Conservation (phyloP, 2,888 invertebrate species). For the Drosophila rellima region DNA sequence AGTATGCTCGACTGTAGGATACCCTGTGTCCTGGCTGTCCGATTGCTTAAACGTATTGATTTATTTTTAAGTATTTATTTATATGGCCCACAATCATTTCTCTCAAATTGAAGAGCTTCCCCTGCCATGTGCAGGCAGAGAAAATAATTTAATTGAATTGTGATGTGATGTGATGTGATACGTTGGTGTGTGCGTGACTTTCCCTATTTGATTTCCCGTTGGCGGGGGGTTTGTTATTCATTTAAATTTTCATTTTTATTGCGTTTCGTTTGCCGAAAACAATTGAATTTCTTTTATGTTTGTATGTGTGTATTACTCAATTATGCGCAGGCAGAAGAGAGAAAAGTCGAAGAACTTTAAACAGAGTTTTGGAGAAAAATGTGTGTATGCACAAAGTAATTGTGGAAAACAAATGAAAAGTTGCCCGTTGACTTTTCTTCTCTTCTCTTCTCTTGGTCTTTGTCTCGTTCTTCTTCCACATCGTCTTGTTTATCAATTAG, state of each 20-base stretch:
- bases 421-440: constrained; percentile 1
- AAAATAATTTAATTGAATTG: constrained; percentile 59
- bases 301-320: constrained; percentile 63
- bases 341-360: constrained; percentile 44
- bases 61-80: constrained; percentile 9
- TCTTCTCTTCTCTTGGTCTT: neutral
- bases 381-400: constrained; percentile 14
- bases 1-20: too few relatives aligned
- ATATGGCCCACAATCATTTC: constrained; percentile 1
- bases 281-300: constrained; percentile 57
- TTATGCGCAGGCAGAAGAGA: constrained; percentile 52
- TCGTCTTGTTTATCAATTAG: constrained; percentile 75
- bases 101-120: constrained; percentile 23
- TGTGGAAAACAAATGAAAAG: constrained; percentile 35
- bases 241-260: constrained; percentile 59
- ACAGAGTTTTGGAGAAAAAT: constrained; percentile 31
- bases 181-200: constrained; percentile 20
- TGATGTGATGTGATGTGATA: constrained; percentile 25
- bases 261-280: constrained; percentile 49
- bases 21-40: too few relatives aligned
- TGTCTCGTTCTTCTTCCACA: neutral
- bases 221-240: constrained; percentile 49
- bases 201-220: constrained; percentile 31
- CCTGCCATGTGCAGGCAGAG: constrained; percentile 5
- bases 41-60: too few relatives aligned